phyloP scores from a whole-genome alignment of 2,888 invertebrate genomes.

The Standfussiana lucernea region DNA sequence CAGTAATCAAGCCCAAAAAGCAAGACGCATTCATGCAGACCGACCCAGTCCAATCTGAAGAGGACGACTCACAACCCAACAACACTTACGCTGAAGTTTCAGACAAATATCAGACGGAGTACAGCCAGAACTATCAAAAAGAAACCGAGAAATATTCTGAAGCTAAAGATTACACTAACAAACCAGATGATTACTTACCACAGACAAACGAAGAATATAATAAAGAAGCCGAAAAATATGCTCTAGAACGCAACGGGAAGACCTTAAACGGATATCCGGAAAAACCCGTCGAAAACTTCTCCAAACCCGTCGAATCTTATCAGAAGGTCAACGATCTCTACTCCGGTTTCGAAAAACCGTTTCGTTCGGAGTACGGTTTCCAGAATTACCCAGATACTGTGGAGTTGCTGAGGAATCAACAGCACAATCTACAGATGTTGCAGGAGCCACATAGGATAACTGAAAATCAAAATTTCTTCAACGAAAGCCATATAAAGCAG shows the following conservation, averaged over 20 bases:
- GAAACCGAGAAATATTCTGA: slow-evolving; percentile 72
- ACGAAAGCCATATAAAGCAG: slow-evolving; percentile 85
- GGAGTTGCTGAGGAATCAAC: slow-evolving; percentile 82
- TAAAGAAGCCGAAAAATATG: slow-evolving; percentile 86
- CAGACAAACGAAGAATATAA: slow-evolving; percentile 87
- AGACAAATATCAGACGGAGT: slow-evolving; percentile 64
- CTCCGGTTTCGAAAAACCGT: slow-evolving; percentile 68
- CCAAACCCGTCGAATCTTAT: slow-evolving; percentile 64
- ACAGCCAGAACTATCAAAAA: slow-evolving; percentile 39
- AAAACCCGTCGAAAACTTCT: slow-evolving; percentile 68
- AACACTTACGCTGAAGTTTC: slow-evolving; percentile 79
- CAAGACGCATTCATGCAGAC: slow-evolving; percentile 89
- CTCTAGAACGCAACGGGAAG: slow-evolving; percentile 79
- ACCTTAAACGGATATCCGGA: slow-evolving; percentile 76
- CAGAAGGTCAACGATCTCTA: slow-evolving; percentile 70
- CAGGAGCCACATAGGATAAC: slow-evolving; percentile 83
- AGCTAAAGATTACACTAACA: slow-evolving; percentile 82
- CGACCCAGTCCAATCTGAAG: slow-evolving; percentile 82
- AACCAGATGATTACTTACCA: slow-evolving; percentile 82
- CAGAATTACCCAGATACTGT: slow-evolving; percentile 78
- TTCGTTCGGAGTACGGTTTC: slow-evolving; percentile 68
- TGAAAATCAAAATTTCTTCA: slow-evolving; percentile 85
- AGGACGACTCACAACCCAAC: slow-evolving; percentile 80
- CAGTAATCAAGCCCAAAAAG: slow-evolving; percentile 78
- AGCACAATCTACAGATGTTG: slow-evolving; percentile 83